phyloP scores from a whole-genome alignment of 2,888 invertebrate species.

The Eilema caniola region DNA sequence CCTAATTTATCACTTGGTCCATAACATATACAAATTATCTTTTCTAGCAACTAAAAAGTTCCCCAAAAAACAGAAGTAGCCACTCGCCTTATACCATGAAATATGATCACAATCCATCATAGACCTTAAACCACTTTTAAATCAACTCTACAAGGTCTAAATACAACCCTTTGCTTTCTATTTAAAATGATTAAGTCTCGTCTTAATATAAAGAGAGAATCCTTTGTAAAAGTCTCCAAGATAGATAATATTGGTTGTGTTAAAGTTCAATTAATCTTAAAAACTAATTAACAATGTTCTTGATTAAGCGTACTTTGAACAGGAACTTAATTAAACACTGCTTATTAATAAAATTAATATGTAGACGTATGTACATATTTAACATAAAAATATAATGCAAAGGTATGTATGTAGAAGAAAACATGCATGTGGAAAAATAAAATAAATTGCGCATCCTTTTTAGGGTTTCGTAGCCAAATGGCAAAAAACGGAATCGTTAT shows the following conservation, averaged over 20 bases:
- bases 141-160: background rate
- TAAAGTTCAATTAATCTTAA: background rate
- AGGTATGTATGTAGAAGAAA: background rate
- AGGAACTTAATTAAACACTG: background rate
- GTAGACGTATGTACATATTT: background rate
- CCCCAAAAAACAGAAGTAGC: background rate
- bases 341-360: background rate
- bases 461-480: too few species aligned
- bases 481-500: too few species aligned
- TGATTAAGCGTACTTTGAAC: conserved; percentile 1
- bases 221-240: background rate
- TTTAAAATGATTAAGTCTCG: background rate
- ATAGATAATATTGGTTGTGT: background rate
- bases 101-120: background rate
- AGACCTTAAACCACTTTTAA: background rate
- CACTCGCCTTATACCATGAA: background rate
- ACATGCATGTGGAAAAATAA: background rate
- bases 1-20: too few species aligned
- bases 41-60: background rate
- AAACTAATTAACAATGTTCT: background rate
- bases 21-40: background rate
- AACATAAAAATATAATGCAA: background rate
- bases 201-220: background rate
- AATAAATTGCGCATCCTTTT: background rate
- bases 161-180: background rate